Evolutionary conservation across 2,888 invertebrate species (phyloP).

Genomic region (Aphidoletes aphidimyza): DNA sequence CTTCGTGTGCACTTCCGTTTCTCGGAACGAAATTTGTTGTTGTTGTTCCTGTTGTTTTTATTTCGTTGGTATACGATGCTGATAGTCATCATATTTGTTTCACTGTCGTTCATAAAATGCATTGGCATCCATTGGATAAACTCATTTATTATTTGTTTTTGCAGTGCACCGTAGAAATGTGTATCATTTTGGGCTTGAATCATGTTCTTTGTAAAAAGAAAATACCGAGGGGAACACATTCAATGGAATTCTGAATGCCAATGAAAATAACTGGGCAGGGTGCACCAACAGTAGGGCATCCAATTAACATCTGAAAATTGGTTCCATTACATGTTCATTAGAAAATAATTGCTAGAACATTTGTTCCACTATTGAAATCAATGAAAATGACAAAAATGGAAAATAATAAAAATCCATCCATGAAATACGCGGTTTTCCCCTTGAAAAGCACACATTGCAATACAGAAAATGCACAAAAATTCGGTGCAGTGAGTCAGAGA

Average conservation of each 20-base stretch:
- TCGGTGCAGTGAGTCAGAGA: background rate
- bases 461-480: background rate
- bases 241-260: too few relatives aligned
- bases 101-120: background rate
- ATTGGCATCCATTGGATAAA: slow-evolving; percentile 23
- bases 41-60: background rate
- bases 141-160: slow-evolving; percentile 51
- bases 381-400: too few relatives aligned
- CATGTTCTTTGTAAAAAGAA: too few relatives aligned
- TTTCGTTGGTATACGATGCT: background rate
- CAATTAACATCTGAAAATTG: too few relatives aligned
- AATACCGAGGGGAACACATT: too few relatives aligned
- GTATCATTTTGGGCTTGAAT: background rate
- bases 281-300: too few relatives aligned
- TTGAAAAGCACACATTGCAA: background rate
- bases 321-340: too few relatives aligned
- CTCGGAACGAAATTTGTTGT: background rate
- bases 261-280: too few relatives aligned
- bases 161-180: slow-evolving; percentile 7
- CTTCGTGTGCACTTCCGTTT: slow-evolving; percentile 6
- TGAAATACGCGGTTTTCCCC: too few relatives aligned
- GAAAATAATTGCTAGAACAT: too few relatives aligned
- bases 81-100: background rate
- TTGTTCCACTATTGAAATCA: too few relatives aligned
- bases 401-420: too few relatives aligned